Percentiles rank a stretch among this genome's conserved stretches.
Evolutionary conservation across 2,113 vertebrate species (phyloP).

Genomic region (Phainopepla nitens): DNA sequence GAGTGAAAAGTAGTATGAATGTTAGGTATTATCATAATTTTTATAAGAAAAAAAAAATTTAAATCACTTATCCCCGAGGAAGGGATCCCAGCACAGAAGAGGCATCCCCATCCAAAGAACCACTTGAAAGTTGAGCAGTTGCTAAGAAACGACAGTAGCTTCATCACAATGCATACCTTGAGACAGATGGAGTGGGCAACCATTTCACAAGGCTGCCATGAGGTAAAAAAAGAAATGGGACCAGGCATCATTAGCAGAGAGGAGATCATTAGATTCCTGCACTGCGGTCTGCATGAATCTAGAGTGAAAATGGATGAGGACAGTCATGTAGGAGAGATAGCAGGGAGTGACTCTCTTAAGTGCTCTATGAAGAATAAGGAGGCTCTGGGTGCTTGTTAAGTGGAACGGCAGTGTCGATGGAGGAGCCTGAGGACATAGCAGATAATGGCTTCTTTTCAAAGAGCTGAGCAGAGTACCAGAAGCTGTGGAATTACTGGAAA

Average conservation of each 20-base stretch:
- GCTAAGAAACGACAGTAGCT: constrained; percentile 17
- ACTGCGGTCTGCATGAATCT: background rate
- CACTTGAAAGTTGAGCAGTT: constrained; percentile 25
- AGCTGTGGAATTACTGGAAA: constrained; percentile 48
- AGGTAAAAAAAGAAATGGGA: constrained; percentile 8
- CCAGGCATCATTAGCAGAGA: constrained; percentile 29
- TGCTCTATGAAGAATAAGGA: constrained; percentile 52
- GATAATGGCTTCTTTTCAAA: constrained; percentile 65
- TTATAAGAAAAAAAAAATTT: background rate
- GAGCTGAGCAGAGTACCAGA: constrained; percentile 18
- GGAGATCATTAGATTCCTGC: constrained; percentile 47
- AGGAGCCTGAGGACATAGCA: constrained; percentile 47
- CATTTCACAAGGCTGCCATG: constrained; percentile 7
- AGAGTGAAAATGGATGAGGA: constrained; percentile 5
- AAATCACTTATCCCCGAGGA: background rate
- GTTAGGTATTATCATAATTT: background rate
- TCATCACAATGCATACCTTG: background rate
- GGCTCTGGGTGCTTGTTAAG: constrained; percentile 61
- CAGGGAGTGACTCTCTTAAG: constrained; percentile 22
- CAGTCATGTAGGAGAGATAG: constrained; percentile 16
- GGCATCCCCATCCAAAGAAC: background rate
- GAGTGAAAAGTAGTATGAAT: background rate
- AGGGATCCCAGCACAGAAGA: constrained; percentile 1
- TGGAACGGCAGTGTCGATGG: background rate
- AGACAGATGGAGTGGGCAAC: background rate